Percentiles rank a stretch among this genome's conserved stretches.
Evolutionary conservation across 2,888 invertebrate species (phyloP).

Genomic region (Lasioglossum zephyrum): DNA sequence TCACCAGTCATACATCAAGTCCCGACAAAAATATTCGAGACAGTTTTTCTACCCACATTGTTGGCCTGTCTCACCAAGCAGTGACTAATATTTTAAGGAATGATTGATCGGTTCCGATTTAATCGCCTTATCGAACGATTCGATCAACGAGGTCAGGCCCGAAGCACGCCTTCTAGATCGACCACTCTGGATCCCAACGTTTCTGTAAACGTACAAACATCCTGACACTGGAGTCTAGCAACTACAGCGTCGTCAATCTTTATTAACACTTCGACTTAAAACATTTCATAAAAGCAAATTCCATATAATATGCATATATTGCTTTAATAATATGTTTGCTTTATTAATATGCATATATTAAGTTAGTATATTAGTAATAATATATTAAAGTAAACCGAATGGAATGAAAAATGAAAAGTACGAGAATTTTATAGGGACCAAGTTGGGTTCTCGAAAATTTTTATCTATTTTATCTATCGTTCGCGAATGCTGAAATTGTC

Average conservation of each 20-base stretch:
- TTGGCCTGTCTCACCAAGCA: background rate
- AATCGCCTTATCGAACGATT: background rate
- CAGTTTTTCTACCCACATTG: background rate
- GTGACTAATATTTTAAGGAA: slow-evolving; percentile 1
- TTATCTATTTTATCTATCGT: too few species aligned
- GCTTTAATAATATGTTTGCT: too few species aligned
- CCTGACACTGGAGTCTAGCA: background rate
- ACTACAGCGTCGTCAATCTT: background rate
- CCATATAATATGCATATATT: too few species aligned
- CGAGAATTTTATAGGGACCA: too few species aligned
- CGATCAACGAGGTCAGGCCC: background rate
- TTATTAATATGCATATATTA: too few species aligned
- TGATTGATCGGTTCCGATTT: slow-evolving; percentile 7
- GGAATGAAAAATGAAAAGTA: background rate
- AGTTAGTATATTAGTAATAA: too few species aligned
- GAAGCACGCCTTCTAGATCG: background rate
- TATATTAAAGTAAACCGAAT: background rate
- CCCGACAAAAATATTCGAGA: background rate
- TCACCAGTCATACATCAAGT: background rate
- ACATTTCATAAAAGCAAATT: too few species aligned
- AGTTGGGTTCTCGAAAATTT: too few species aligned
- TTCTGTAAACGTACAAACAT: background rate
- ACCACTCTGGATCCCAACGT: background rate
- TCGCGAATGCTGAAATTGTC: too few species aligned
- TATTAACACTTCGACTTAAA: background rate